Evolutionary conservation across 2,113 vertebrate genomes (phyloP).

Genomic region (Opisthocomus hoazin): DNA sequence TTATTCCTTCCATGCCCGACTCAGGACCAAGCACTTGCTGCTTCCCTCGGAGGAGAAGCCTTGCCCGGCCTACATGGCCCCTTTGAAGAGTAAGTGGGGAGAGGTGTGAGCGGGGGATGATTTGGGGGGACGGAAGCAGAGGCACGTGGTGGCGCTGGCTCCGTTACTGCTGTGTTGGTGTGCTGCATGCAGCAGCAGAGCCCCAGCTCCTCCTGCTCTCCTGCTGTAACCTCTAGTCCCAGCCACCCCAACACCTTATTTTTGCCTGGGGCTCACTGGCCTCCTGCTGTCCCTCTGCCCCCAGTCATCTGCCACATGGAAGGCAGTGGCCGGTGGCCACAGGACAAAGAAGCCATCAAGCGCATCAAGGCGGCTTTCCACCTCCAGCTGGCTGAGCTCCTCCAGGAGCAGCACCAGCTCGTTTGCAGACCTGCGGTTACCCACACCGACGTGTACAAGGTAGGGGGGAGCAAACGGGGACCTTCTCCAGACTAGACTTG

Average conservation of each 20-base stretch:
- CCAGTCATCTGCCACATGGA: conserved; percentile 96
- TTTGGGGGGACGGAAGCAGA: not conserved
- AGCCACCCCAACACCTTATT: not conserved
- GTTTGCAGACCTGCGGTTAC: conserved; percentile 74
- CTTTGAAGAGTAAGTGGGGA: conserved; percentile 80
- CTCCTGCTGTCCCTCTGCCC: not conserved
- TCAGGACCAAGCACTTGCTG: conserved; percentile 65
- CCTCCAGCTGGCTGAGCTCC: conserved; percentile 82
- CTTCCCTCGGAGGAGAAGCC: conserved; percentile 80
- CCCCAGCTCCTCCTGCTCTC: not conserved
- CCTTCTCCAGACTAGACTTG: not conserved
- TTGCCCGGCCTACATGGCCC: conserved; percentile 84
- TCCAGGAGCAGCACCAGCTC: conserved; percentile 79
- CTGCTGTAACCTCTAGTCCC: not conserved
- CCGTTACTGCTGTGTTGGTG: rapidly evolving
- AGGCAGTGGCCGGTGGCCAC: conserved; percentile 95
- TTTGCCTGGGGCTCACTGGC: not conserved
- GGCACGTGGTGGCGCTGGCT: rapidly evolving
- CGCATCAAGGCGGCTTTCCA: conserved; percentile 92
- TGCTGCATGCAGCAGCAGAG: not conserved
- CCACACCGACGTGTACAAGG: conserved; percentile 86
- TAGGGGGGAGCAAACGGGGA: rapidly evolving
- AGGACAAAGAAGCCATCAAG: conserved; percentile 82
- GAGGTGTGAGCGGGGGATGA: not conserved
- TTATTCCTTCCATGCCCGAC: conserved; percentile 72